These are phyloP conservation scores for Ochlodes sylvanus DNA, from an alignment of 2,888 invertebrate genomes.

Conservation along the genomic window DNA sequence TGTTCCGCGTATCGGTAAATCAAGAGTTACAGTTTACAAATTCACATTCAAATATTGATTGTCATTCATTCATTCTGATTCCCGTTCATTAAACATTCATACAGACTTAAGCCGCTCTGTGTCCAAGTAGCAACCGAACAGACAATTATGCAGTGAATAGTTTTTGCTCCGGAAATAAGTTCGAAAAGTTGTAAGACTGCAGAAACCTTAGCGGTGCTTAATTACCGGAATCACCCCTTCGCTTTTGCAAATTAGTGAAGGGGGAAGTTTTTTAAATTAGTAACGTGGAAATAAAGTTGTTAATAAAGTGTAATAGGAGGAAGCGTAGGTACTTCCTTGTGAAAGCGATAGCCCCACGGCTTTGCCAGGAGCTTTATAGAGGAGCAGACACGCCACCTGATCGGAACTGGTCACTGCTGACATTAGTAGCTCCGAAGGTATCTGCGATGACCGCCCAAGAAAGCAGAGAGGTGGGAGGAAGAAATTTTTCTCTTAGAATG, in stretches of 20 bases:
- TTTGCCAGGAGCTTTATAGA: no score
- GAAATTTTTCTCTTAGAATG: no score
- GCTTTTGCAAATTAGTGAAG: conserved; percentile 20
- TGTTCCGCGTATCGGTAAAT: no score
- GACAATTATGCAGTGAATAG: conserved; percentile 21
- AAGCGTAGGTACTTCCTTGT: no score
- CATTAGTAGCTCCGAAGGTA: no score
- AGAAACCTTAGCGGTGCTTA: conserved; percentile 30
- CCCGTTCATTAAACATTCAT: not conserved
- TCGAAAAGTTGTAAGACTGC: conserved; percentile 33
- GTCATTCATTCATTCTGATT: not conserved
- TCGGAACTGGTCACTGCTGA: no score
- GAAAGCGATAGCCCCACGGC: no score
- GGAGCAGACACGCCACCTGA: no score
- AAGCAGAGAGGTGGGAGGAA: no score
- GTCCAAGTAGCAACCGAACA: conserved; percentile 4
- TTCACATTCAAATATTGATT: no score
- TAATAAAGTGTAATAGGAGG: not conserved
- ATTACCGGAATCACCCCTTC: conserved; percentile 29
- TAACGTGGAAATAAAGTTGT: not conserved
- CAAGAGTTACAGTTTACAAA: no score
- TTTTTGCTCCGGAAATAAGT: conserved; percentile 28
- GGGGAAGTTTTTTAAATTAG: conserved; percentile 18
- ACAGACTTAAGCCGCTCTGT: not conserved
- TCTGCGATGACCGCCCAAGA: no score